Conservation (phyloP, 2,113 vertebrate genomes). For the Pycnonotus jocosus region DNA sequence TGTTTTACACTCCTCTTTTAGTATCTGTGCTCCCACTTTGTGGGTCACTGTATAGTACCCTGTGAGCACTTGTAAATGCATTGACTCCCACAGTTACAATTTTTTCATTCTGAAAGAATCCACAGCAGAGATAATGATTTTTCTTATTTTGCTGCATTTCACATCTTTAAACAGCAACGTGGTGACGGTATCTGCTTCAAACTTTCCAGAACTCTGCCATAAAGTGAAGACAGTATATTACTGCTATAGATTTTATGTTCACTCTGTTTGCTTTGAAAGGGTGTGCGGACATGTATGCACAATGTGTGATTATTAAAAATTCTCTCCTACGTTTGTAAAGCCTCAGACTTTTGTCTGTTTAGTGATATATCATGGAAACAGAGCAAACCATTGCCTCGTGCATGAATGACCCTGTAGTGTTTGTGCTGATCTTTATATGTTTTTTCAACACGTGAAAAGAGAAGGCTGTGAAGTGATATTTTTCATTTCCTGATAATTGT, state of each 20-base stretch:
- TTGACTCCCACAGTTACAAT: background rate
- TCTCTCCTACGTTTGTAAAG: background rate
- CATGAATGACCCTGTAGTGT: background rate
- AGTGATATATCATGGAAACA: background rate
- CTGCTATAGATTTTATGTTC: conserved; percentile 8
- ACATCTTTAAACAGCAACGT: background rate
- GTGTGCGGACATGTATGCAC: background rate
- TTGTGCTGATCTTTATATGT: background rate
- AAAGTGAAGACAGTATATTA: background rate
- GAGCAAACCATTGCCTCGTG: background rate
- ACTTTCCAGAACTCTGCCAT: conserved; percentile 3
- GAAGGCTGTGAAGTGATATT: background rate
- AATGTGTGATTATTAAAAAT: conserved; percentile 7
- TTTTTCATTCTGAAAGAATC: background rate
- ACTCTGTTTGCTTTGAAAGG: background rate
- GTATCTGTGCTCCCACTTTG: background rate
- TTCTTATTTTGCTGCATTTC: conserved; percentile 9
- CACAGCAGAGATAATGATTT: background rate
- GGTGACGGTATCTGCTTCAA: conserved; percentile 6
- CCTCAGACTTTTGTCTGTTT: background rate
- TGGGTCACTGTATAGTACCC: background rate
- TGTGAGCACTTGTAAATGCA: background rate
- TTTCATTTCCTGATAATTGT: conserved; percentile 57
- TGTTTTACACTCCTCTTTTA: background rate
- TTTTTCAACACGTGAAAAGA: conserved; percentile 25